Percentiles rank a stretch among this genome's conserved stretches.
Conservation (phyloP, 2,797 vertebrate genomes). For the Danionella dracula region DNA sequence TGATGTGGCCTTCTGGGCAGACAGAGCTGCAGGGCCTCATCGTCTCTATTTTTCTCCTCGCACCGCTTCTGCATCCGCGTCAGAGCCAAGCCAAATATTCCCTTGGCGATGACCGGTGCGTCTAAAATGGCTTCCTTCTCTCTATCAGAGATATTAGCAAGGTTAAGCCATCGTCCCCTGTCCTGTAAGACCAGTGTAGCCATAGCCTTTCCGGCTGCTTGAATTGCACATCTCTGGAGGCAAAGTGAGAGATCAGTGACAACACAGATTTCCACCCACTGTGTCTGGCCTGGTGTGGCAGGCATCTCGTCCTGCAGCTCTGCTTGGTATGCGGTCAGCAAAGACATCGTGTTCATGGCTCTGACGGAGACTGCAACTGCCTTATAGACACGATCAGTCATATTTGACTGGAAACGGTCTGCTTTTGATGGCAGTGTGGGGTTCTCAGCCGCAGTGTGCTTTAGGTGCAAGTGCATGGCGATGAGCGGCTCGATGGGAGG, state of each 20-base stretch:
- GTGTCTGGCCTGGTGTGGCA: background rate
- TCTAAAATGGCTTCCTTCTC: background rate
- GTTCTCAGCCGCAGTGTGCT: too few relatives aligned
- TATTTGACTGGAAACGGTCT: too few relatives aligned
- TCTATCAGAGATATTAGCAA: background rate
- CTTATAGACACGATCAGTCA: too few relatives aligned
- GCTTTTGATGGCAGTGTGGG: too few relatives aligned
- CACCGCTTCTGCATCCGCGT: too few relatives aligned
- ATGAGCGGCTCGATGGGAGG: too few relatives aligned
- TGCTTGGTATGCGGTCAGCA: background rate
- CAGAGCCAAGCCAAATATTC: slow-evolving; percentile 41
- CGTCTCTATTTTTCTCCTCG: slow-evolving; percentile 41
- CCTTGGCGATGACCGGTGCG: background rate
- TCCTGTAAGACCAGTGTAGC: background rate
- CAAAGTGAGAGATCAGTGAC: background rate
- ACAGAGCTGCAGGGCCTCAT: too few relatives aligned
- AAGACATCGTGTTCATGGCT: too few relatives aligned
- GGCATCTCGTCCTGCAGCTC: background rate
- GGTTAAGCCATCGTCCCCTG: background rate
- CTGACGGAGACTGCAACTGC: too few relatives aligned
- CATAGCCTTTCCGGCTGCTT: background rate
- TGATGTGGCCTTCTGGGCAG: too few relatives aligned
- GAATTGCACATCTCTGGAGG: background rate
- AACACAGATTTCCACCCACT: background rate
- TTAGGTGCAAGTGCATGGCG: too few relatives aligned